Evolutionary conservation across 1,140 invertebrate species (phyloP).

Genomic region (Pentalonia nigronervosa): DNA sequence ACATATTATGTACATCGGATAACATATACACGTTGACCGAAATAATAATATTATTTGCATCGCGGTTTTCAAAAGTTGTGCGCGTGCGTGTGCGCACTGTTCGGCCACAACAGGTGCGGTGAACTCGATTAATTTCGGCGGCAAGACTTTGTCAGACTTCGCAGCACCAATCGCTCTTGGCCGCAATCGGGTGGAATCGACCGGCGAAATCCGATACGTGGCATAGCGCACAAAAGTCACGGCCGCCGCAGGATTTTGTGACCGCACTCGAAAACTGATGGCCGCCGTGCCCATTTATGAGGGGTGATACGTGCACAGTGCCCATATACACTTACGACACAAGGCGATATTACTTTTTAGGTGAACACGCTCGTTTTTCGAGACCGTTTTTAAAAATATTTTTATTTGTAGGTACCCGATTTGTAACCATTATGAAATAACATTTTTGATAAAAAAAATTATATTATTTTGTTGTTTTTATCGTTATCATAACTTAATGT

Average conservation of each 20-base stretch:
- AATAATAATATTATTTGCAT: background rate
- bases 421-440: background rate
- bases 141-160: background rate
- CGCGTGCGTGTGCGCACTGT: background rate
- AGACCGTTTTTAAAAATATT: background rate
- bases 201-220: constrained; percentile 17
- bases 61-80: background rate
- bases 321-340: background rate
- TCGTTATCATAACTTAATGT: background rate
- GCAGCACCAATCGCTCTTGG: background rate
- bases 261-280: background rate
- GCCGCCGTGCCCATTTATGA: background rate
- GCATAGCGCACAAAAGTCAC: background rate
- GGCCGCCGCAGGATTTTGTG: background rate
- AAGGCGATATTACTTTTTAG: background rate
- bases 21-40: background rate
- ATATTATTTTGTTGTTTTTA: background rate
- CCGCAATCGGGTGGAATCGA: constrained; percentile 5
- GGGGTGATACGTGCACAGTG: background rate
- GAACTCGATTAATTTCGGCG: constrained; percentile 1
- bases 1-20: background rate
- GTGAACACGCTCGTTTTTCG: background rate
- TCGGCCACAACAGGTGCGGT: constrained; percentile 19
- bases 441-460: background rate
- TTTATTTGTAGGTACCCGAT: no score